Evolutionary conservation across 2,888 invertebrate genomes (phyloP).

Genomic region (Melolontha melolontha): DNA sequence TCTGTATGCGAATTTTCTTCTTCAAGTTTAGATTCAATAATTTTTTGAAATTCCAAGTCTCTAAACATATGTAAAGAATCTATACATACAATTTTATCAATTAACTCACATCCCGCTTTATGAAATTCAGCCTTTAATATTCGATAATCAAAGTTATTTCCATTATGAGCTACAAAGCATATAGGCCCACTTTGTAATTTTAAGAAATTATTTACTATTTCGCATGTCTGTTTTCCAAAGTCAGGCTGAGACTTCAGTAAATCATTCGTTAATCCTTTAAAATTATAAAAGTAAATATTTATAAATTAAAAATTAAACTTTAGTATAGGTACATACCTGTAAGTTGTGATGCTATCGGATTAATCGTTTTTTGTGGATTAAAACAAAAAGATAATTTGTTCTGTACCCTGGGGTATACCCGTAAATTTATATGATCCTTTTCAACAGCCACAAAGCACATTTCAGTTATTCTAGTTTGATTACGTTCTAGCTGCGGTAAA

Average conservation of each 20-base stretch:
- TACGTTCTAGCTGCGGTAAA: constrained; percentile 68
- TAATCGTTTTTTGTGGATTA: constrained; percentile 72
- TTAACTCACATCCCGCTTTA: constrained; percentile 67
- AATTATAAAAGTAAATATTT: background rate
- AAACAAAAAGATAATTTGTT: constrained; percentile 80
- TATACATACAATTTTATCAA: constrained; percentile 71
- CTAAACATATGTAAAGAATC: constrained; percentile 76
- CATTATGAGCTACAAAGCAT: constrained; percentile 87
- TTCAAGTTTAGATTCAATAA: no score
- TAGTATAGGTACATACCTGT: constrained; percentile 65
- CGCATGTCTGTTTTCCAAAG: constrained; percentile 71
- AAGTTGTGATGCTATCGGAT: constrained; percentile 62
- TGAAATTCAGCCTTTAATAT: constrained; percentile 75
- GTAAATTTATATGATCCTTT: constrained; percentile 67
- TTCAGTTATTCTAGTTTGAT: constrained; percentile 76
- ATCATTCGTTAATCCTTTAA: constrained; percentile 74
- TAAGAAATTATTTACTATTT: constrained; percentile 73
- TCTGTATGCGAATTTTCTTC: constrained; percentile 54
- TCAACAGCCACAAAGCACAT: constrained; percentile 75
- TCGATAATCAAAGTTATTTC: constrained; percentile 82
- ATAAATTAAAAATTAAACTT: background rate
- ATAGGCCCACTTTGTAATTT: constrained; percentile 74
- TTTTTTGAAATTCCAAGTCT: no score
- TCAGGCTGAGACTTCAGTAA: constrained; percentile 72
- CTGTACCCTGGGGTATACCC: constrained; percentile 72